Evolutionary conservation across 2,888 invertebrate genomes (phyloP).

Genomic region (Polyploca ridens): DNA sequence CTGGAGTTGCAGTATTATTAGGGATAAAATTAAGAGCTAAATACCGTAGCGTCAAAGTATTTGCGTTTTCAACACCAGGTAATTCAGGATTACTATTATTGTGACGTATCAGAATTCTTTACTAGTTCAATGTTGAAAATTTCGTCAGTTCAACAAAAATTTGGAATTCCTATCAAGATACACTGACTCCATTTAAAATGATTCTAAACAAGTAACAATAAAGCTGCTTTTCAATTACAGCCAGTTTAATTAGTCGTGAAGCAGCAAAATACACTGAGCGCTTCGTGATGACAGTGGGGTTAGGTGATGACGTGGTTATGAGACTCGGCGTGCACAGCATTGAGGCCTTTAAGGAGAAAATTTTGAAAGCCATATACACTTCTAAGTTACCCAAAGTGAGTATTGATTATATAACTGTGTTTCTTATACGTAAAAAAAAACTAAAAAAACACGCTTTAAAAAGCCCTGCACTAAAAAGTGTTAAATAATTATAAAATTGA

Average conservation of each 20-base stretch:
- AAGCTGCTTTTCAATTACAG: not conserved
- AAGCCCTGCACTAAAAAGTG: too few relatives aligned
- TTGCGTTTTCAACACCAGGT: conserved; percentile 63
- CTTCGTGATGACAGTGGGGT: conserved; percentile 89
- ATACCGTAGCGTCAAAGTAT: conserved; percentile 89
- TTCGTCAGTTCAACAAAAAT: too few relatives aligned
- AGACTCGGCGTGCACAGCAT: conserved; percentile 87
- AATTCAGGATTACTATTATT: not conserved
- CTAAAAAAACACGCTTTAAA: too few relatives aligned
- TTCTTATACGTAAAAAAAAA: too few relatives aligned
- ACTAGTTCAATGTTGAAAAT: too few relatives aligned
- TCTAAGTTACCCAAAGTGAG: conserved; percentile 1
- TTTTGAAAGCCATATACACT: conserved; percentile 80
- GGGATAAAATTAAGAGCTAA: conserved; percentile 87
- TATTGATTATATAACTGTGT: not conserved
- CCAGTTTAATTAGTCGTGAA: conserved; percentile 80
- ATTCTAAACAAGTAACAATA: too few relatives aligned
- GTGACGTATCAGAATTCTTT: too few relatives aligned
- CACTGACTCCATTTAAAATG: too few relatives aligned
- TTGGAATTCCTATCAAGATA: too few relatives aligned
- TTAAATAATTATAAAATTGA: too few relatives aligned
- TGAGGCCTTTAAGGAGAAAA: conserved; percentile 86
- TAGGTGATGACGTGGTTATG: conserved; percentile 92
- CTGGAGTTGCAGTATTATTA: conserved; percentile 90
- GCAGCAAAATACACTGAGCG: conserved; percentile 86